Evolutionary conservation across 1,140 invertebrate genomes (phyloP).

Genomic region (Mya arenaria): DNA sequence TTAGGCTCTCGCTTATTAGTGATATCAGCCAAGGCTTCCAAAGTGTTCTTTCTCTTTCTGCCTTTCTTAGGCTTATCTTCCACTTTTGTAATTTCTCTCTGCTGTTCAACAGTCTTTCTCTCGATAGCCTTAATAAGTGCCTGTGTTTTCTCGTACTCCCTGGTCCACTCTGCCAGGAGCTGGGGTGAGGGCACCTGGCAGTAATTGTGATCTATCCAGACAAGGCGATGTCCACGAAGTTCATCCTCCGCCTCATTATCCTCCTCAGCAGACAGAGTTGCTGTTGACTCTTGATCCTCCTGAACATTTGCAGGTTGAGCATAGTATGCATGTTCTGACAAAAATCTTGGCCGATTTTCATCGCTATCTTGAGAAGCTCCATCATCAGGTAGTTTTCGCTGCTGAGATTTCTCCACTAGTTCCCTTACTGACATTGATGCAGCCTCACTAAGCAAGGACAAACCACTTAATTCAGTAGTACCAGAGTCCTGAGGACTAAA

Average conservation of each 20-base stretch:
- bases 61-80: conserved; percentile 59
- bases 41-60: conserved; percentile 59
- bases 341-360: conserved; percentile 63
- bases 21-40: conserved; percentile 41
- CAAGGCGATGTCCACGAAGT: conserved; percentile 51
- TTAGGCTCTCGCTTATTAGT: conserved; percentile 58
- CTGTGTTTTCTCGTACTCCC: conserved; percentile 56
- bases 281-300: conserved; percentile 62
- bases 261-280: conserved; percentile 73
- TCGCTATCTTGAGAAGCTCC: conserved; percentile 20
- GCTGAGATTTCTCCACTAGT: conserved; percentile 22
- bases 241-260: conserved; percentile 56
- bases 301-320: conserved; percentile 43
- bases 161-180: conserved; percentile 47
- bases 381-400: background rate
- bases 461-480: conserved; percentile 33
- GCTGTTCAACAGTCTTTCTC: conserved; percentile 25
- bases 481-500: too few species aligned
- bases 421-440: conserved; percentile 41
- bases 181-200: conserved; percentile 70
- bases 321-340: conserved; percentile 77
- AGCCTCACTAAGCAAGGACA: conserved; percentile 54
- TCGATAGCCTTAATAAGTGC: conserved; percentile 33
- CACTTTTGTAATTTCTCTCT: conserved; percentile 11
- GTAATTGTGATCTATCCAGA: conserved; percentile 79